Evolutionary conservation across 2,888 invertebrate genomes (phyloP).

Genomic region (Dasysyrphus tricinctus): DNA sequence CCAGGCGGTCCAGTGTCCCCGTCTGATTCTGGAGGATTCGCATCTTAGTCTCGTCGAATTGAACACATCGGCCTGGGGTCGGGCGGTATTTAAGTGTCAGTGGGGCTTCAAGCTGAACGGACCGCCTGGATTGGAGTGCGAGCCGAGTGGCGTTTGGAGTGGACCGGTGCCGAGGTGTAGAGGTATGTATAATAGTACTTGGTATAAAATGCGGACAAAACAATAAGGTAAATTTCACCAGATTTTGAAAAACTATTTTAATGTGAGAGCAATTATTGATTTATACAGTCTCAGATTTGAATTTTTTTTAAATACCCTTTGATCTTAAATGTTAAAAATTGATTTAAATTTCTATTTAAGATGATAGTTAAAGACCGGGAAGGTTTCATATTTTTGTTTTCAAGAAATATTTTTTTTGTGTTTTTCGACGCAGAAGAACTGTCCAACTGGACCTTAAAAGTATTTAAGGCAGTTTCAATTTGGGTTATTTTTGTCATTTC

Average conservation of each 20-base stretch:
- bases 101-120: slow-evolving; percentile 93
- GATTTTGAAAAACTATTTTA: background rate
- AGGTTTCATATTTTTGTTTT: no score
- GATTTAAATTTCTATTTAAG: no score
- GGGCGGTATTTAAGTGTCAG: slow-evolving; percentile 92
- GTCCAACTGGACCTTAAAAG: no score
- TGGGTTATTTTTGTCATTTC: no score
- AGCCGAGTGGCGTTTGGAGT: slow-evolving; percentile 91
- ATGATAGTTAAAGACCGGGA: no score
- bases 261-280: no score
- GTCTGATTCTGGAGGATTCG: slow-evolving; percentile 87
- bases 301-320: no score
- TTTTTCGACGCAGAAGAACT: no score
- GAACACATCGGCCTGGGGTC: slow-evolving; percentile 92
- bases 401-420: no score
- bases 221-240: slow-evolving; percentile 29
- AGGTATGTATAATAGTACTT: slow-evolving; percentile 85
- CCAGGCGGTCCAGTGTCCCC: slow-evolving; percentile 91
- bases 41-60: slow-evolving; percentile 90
- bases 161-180: slow-evolving; percentile 90
- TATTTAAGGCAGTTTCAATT: no score
- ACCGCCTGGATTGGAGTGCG: slow-evolving; percentile 91
- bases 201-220: background rate
- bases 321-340: no score
- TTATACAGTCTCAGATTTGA: no score